phyloP scores from a whole-genome alignment of 2,888 invertebrate species.

The Acronicta leporina region DNA sequence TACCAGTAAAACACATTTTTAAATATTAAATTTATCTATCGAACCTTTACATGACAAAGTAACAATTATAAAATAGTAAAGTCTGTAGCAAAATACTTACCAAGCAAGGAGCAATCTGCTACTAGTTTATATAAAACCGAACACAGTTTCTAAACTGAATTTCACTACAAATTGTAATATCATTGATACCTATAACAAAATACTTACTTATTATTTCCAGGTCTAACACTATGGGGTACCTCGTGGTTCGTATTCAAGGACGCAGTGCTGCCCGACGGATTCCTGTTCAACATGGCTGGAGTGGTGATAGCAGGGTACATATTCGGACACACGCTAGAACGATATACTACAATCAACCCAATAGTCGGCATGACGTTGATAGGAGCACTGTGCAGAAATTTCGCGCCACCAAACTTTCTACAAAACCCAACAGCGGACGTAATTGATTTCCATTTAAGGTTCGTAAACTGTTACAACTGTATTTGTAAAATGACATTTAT shows the following conservation, averaged over 20 bases:
- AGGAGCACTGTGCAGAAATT: conserved; percentile 78
- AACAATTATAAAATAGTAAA: too few relatives aligned
- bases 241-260: conserved; percentile 79
- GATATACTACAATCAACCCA: conserved; percentile 79
- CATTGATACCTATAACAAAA: too few relatives aligned
- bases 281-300: conserved; percentile 75
- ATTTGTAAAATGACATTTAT: conserved; percentile 11
- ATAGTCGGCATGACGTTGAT: conserved; percentile 83
- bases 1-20: too few relatives aligned
- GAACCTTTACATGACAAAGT: too few relatives aligned
- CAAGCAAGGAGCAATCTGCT: too few relatives aligned
- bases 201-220: conserved; percentile 65
- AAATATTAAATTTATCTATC: too few relatives aligned
- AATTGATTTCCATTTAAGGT: conserved; percentile 85
- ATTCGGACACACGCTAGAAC: conserved; percentile 79
- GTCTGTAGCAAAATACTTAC: too few relatives aligned
- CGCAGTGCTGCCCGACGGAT: conserved; percentile 72
- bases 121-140: too few relatives aligned
- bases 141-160: too few relatives aligned
- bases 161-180: too few relatives aligned
- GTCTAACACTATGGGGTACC: conserved; percentile 76
- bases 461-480: conserved; percentile 22
- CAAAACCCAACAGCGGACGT: conserved; percentile 72
- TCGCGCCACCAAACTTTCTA: conserved; percentile 74
- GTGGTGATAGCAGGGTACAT: conserved; percentile 77